Conservation (phyloP, 2,797 vertebrate genomes). For the Epinephelus malabaricus region DNA sequence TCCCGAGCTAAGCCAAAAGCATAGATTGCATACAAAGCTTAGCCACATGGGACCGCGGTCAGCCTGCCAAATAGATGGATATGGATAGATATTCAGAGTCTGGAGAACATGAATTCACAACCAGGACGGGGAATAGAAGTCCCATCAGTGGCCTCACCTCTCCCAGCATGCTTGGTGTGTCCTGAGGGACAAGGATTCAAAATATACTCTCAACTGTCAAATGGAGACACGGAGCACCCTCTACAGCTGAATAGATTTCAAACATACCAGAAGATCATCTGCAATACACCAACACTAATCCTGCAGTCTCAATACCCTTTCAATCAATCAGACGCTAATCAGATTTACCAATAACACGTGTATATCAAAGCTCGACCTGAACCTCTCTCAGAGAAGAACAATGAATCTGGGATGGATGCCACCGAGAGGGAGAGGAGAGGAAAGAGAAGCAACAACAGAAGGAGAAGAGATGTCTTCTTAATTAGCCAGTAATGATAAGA, state of each 20-base stretch:
- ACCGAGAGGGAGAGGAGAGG: constrained; percentile 77
- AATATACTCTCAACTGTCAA: constrained; percentile 82
- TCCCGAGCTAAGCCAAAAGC: constrained; percentile 64
- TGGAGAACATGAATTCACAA: constrained; percentile 83
- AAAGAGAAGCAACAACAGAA: constrained; percentile 83
- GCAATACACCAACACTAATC: constrained; percentile 48
- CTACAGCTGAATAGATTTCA: constrained; percentile 63
- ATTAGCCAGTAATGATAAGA: constrained; percentile 92
- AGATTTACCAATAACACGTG: constrained; percentile 56
- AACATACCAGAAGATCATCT: constrained; percentile 62
- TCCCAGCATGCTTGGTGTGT: constrained; percentile 79
- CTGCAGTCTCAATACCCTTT: constrained; percentile 58
- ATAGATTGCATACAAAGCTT: constrained; percentile 67
- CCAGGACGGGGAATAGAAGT: constrained; percentile 84
- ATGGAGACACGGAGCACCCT: constrained; percentile 62
- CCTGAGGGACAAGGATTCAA: constrained; percentile 81
- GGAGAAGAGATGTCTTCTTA: constrained; percentile 90
- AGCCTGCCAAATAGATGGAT: constrained; percentile 78
- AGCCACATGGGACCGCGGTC: constrained; percentile 71
- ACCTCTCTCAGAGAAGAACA: constrained; percentile 71
- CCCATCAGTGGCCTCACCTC: constrained; percentile 84
- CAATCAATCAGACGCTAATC: constrained; percentile 72
- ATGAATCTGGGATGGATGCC: constrained; percentile 78
- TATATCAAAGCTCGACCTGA: constrained; percentile 69
- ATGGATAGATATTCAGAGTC: constrained; percentile 79